These are phyloP conservation scores for Epicampocera succincta DNA, from an alignment of 2,888 invertebrate species.

Conservation along the genomic window DNA sequence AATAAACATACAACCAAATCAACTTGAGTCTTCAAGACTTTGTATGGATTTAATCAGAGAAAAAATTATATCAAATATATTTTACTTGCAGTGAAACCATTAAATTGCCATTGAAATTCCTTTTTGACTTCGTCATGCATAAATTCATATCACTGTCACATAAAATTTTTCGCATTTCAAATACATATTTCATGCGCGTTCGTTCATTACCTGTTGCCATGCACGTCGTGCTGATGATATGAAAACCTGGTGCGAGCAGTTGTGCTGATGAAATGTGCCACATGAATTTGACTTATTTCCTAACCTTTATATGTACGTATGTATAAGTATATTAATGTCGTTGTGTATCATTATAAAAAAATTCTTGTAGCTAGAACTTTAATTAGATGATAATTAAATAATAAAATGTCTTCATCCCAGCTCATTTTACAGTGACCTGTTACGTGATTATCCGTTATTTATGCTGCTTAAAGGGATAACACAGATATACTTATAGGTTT, in stretches of 20 bases:
- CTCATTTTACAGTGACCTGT: slow-evolving; percentile 25
- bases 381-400: slow-evolving; percentile 44
- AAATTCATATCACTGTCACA: slow-evolving; percentile 40
- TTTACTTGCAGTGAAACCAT: not conserved
- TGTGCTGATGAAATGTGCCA: slow-evolving; percentile 3
- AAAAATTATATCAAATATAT: not conserved
- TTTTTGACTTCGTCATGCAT: slow-evolving; percentile 28
- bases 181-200: not conserved
- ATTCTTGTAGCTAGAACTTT: not conserved
- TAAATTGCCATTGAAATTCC: slow-evolving; percentile 23
- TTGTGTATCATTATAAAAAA: not conserved
- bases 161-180: slow-evolving; percentile 17
- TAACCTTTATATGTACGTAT: no score
- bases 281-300: not conserved
- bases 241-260: not conserved
- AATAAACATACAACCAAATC: no score
- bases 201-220: slow-evolving; percentile 50
- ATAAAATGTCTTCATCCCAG: slow-evolving; percentile 34
- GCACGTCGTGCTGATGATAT: slow-evolving; percentile 3
- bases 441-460: not conserved
- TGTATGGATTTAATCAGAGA: not conserved
- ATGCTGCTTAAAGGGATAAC: not conserved
- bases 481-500: no score
- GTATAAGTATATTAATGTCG: no score
- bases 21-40: no score